phyloP scores from a whole-genome alignment of 2,888 invertebrate genomes.

The Formica aserva region DNA sequence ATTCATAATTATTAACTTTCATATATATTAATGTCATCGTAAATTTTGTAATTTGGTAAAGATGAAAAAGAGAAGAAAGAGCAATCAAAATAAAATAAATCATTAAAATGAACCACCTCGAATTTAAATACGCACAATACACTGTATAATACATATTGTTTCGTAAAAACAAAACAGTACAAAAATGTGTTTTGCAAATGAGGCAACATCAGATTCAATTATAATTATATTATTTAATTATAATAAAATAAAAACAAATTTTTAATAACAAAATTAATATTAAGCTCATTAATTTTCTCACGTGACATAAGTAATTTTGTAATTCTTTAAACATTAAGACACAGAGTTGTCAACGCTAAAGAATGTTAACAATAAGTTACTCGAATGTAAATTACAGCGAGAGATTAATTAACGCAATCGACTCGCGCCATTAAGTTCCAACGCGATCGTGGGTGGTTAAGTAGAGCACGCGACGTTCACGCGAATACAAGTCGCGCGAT shows the following conservation, averaged over 20 bases:
- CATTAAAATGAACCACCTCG: not conserved
- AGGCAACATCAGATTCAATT: not conserved
- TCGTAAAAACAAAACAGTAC: not conserved
- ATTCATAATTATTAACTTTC: not conserved
- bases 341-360: conserved; percentile 1
- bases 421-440: conserved; percentile 14
- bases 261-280: not conserved
- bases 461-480: conserved; percentile 41
- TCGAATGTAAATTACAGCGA: not conserved
- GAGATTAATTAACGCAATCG: conserved; percentile 44
- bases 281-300: conserved; percentile 1
- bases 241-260: not conserved
- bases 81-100: not conserved
- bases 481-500: conserved; percentile 51
- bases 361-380: conserved; percentile 8
- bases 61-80: not conserved
- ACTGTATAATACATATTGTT: not conserved
- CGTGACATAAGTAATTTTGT: not conserved
- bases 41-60: not conserved
- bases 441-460: conserved; percentile 21
- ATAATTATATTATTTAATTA: not conserved
- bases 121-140: not conserved
- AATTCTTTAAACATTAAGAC: not conserved
- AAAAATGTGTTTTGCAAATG: not conserved
- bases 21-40: not conserved